These are phyloP conservation scores for Drosophila neutralis DNA, from an alignment of 2,888 invertebrate genomes.

Conservation along the genomic window DNA sequence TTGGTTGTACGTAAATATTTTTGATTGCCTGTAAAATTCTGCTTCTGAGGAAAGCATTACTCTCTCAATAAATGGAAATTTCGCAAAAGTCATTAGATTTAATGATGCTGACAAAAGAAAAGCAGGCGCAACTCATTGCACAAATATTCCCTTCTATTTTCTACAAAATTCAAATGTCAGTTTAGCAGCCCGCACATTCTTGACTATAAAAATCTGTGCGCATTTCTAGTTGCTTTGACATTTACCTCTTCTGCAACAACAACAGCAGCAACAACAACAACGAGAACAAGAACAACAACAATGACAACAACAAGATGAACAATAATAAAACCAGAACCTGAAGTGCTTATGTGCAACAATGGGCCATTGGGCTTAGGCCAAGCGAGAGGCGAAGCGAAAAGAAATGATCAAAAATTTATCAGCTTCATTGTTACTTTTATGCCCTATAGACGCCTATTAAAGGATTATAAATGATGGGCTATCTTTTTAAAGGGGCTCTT, in stretches of 20 bases:
- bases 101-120: background rate
- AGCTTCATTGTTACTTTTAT: constrained; percentile 56
- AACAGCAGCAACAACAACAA: constrained; percentile 6
- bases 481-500: constrained; percentile 36
- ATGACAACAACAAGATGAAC: background rate
- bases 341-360: constrained; percentile 48
- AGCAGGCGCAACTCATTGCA: background rate
- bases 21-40: background rate
- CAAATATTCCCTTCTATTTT: background rate
- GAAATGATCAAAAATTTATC: constrained; percentile 58
- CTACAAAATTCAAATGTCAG: constrained; percentile 35
- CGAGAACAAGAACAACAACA: background rate
- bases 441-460: constrained; percentile 70
- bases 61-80: background rate
- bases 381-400: constrained; percentile 5
- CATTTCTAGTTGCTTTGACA: constrained; percentile 42
- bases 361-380: constrained; percentile 28
- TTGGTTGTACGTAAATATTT: background rate
- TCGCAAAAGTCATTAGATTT: background rate
- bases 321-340: constrained; percentile 5
- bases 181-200: constrained; percentile 43
- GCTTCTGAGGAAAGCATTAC: background rate
- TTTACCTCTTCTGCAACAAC: constrained; percentile 12
- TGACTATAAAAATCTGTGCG: constrained; percentile 38
- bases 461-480: constrained; percentile 72